Base-by-base conservation (phyloP, 1,140 invertebrate species). In the Carcinoscorpius rotundicauda region DNA sequence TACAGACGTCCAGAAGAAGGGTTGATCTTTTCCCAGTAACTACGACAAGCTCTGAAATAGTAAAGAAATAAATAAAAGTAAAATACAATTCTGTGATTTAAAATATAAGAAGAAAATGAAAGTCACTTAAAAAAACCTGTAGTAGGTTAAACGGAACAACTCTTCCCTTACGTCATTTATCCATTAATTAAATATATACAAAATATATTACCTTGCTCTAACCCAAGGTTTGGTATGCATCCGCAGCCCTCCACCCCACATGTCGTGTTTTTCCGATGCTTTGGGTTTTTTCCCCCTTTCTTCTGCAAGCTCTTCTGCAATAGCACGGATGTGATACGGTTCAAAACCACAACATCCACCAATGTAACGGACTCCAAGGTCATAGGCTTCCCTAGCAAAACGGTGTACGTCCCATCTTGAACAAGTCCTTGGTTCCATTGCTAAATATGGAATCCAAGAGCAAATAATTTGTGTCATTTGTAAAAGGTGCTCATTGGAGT, bases 171-270 rank as follows among this genome's bases (percentile, higher is more conserved):
- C 29, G 29, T 29, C 2, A 29, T 29, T 0, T 29, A 29, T 29
- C 29, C 29, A 0, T 29, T 29, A 2, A 29, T 29, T 2, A 29
- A 29, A 29, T 29, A 29, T 29, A 29, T 48, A 29, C 2, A 0
- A 29, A 29, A 29, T 29, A 29, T 29, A 29, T 48, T 66, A 76
- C 75, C 76, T 75, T 49, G 77, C 76, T 66, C 77, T 64, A 50
- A 78, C 77, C 77, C 77, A 78, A 8, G 77, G 77, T 64, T 78
- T 76, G 6, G 76, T 76, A 63, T 77, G 76, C 71, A 77, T 76
- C 57, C 69, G 69, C 3, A 79, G 71, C 2, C 76, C 77, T 49
- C 66, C 73, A 4, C 74, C 78, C 78, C 78, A 79, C 6, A 64
- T 58, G 6, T 73, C 72, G 60, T 79, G 78, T 64, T 79, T 79